Evolutionary conservation across 2,888 invertebrate genomes (phyloP).

Genomic region (Helobdella robusta): DNA sequence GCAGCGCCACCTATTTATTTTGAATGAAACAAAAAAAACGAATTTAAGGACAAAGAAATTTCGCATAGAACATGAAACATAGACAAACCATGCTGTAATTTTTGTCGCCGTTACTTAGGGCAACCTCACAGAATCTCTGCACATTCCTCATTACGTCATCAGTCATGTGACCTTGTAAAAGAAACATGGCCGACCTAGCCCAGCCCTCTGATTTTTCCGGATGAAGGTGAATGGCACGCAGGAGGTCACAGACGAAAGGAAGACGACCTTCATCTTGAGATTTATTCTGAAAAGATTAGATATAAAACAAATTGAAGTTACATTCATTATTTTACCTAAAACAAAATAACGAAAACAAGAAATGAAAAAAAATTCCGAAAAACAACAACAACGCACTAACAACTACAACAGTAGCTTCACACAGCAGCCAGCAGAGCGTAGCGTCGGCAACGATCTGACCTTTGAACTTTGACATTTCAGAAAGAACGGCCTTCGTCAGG

Average conservation of each 20-base stretch:
- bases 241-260: conserved; percentile 10
- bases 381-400: no score
- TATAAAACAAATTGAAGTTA: no score
- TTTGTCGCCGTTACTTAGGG: conserved; percentile 1
- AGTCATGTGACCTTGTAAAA: background rate
- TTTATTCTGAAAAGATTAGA: no score
- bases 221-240: conserved; percentile 2
- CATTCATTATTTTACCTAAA: no score
- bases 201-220: conserved; percentile 15
- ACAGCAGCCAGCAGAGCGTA: no score
- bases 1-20: background rate
- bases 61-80: background rate
- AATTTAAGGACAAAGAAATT: background rate
- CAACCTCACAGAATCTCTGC: background rate
- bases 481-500: conserved; percentile 5
- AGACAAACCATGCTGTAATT: background rate
- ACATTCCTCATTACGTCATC: background rate
- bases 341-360: no score
- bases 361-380: no score
- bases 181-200: conserved; percentile 17
- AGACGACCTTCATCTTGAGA: no score
- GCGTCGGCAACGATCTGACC: background rate
- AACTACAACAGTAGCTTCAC: no score
- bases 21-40: background rate
- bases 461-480: conserved; percentile 1